Conservation (phyloP, 1,140 invertebrate species). For the Pinna nobilis region DNA sequence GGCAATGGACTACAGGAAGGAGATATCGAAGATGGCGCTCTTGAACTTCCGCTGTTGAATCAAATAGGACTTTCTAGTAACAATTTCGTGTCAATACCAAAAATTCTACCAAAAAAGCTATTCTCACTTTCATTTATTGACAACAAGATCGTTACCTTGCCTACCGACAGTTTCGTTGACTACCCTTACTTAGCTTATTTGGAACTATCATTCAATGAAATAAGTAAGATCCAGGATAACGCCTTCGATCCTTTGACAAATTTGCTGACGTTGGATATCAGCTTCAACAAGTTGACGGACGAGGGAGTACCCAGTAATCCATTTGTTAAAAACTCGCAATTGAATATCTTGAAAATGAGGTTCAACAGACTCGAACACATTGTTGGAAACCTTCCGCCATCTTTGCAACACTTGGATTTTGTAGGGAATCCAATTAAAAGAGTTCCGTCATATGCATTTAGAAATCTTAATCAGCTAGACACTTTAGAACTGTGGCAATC, state of each 20-base stretch:
- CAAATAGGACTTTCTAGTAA: constrained; percentile 13
- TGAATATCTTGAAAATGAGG: too few species aligned
- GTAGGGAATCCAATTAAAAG: constrained; percentile 43
- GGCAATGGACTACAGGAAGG: constrained; percentile 9
- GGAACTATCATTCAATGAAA: constrained; percentile 16
- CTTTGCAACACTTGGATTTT: constrained; percentile 36
- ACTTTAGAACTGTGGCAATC: constrained; percentile 38
- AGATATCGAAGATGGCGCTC: constrained; percentile 27
- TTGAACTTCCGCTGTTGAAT: constrained; percentile 31
- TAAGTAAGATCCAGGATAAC: constrained; percentile 17
- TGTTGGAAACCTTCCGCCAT: constrained; percentile 6
- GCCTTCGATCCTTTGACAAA: too few species aligned
- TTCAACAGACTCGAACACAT: too few species aligned
- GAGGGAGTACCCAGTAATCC: too few species aligned
- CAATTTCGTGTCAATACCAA: constrained; percentile 27
- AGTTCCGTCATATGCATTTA: constrained; percentile 38
- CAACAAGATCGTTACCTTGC: constrained; percentile 24
- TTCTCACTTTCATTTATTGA: constrained; percentile 21
- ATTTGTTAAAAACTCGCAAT: too few species aligned
- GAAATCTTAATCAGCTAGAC: constrained; percentile 29
- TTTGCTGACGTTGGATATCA: too few species aligned
- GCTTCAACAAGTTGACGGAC: too few species aligned
- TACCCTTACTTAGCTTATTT: constrained; percentile 25
- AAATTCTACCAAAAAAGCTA: constrained; percentile 27
- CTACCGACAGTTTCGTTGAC: constrained; percentile 18